Evolutionary conservation across 2,888 invertebrate species (phyloP), one percentile per base, ranked within the genome.

Genomic region (Cheilosia grossa): DNA sequence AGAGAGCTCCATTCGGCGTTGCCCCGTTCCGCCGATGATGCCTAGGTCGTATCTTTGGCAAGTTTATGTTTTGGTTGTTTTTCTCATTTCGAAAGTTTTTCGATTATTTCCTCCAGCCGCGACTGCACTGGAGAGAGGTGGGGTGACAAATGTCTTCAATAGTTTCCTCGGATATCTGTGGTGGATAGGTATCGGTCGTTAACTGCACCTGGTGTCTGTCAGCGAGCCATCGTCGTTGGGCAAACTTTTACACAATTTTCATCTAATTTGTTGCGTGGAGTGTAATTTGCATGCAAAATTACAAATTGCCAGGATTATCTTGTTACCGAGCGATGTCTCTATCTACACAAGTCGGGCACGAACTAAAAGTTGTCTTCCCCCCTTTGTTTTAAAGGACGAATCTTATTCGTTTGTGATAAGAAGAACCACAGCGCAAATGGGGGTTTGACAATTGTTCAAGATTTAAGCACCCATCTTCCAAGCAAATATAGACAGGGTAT

Each of bases 221-320:
- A 19, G 37, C 10, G 40, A 72, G 63, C 73, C 78, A 79, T 73
- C 75, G 75, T 81, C 61, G 56, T 74, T 66, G 69, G 44, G 51
- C 19, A 44, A 75, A 72, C 42, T 80, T 85, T 83, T 74, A 49
- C 42, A 82, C 63, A 37, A 80, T 74, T 80, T 81, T 81, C 75
- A 81, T 85, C 75, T 81, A 75, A 81, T 85, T 85, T 75, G 81
- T 67, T 75, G 80, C 72, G 75, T 72, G 44, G 75, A 49, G 56
- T 72, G 75, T 80, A 72, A 85, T 85, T 85, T 85, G 72, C 81
- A 85, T 85, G 75, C 49, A 49, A 75, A 85, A 80, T 61, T 40
- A 53, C 58, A 81, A 66, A 64, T 67, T 80, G 73, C 10, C 13
- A 47, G 47, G 63, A 80, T 80, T 64, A 69, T 70, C 49, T 69